Base-by-base conservation (phyloP, 2,888 invertebrate genomes). In the Beris chalybata region DNA sequence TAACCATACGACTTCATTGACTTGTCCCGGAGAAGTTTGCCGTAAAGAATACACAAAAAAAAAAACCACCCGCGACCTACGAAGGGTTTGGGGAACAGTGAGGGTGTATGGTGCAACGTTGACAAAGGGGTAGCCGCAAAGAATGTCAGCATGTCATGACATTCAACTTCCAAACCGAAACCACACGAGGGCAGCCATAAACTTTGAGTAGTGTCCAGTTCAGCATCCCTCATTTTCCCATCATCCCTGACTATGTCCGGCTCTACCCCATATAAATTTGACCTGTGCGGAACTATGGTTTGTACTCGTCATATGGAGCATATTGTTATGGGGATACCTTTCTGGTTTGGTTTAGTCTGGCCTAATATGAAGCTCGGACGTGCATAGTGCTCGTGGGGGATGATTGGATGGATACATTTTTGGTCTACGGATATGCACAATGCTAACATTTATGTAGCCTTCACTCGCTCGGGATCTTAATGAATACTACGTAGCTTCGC, bases 61-160 rank as follows among this genome's bases (percentile, higher is more conserved):
- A n/a, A 22, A 22, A 22, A n/a, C n/a, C 22, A 22, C 22, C 22
- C 22, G 22, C 7, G 31, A 12, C n/a, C n/a, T 31, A 54, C n/a
- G n/a, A n/a, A n/a, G n/a, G n/a, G n/a, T n/a, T n/a, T n/a, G n/a
- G n/a, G n/a, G n/a, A n/a, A n/a, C 9, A 47, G 58, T 48, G 32
- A 22, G 29, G 56, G 43, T 7, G n/a, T n/a, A 15, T 9, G 7
- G 11, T 9, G 5, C 58, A 22, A 32, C 53, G 63, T 66, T 68
- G 65, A 68, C 65, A 68, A 22, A 66, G 63, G 65, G 63, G 52
- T 48, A 61, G 57, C 66, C 68, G 63, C 68, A 68, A 68, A 63
- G 68, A 68, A 68, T 68, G 68, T 68, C 52, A 57, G 65, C 63
- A 68, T 68, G 65, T 65, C 65, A 65, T 68, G 63, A 63, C 66